Evolutionary conservation across 2,888 invertebrate genomes (phyloP).

Genomic region (Lithophane socia): DNA sequence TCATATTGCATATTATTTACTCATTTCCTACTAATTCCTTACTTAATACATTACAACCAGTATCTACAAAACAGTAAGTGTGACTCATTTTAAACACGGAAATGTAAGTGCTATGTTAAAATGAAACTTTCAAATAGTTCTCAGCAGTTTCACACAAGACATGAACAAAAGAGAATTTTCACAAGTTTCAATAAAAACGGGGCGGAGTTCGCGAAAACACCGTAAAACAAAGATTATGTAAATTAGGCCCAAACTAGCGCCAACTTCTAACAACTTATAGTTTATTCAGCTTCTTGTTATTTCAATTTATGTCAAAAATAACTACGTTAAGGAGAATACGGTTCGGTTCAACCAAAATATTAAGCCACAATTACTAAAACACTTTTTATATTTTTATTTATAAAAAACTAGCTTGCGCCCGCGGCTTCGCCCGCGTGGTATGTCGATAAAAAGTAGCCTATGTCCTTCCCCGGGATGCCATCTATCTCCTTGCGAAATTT

Average conservation of each 20-base stretch:
- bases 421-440: no score
- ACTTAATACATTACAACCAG: neutral
- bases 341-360: neutral
- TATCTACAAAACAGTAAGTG: neutral
- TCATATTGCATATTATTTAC: neutral
- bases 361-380: neutral
- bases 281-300: slow-evolving; percentile 63
- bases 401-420: neutral
- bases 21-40: neutral
- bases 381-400: neutral
- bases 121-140: slow-evolving; percentile 36
- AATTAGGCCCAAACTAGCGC: slow-evolving; percentile 50
- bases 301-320: slow-evolving; percentile 56
- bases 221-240: slow-evolving; percentile 61
- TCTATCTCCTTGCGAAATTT: no score
- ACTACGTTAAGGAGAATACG: slow-evolving; percentile 12
- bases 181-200: slow-evolving; percentile 60
- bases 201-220: slow-evolving; percentile 46
- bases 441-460: no score
- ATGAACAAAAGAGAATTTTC: slow-evolving; percentile 45
- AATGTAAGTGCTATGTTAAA: slow-evolving; percentile 12
- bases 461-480: no score
- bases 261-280: slow-evolving; percentile 47
- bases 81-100: neutral
- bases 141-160: slow-evolving; percentile 1